Percentiles rank a stretch among this genome's conserved stretches.
These are phyloP conservation scores for Hippoglossus stenolepis DNA, from an alignment of 2,113 vertebrate genomes.

Conservation along the genomic window DNA sequence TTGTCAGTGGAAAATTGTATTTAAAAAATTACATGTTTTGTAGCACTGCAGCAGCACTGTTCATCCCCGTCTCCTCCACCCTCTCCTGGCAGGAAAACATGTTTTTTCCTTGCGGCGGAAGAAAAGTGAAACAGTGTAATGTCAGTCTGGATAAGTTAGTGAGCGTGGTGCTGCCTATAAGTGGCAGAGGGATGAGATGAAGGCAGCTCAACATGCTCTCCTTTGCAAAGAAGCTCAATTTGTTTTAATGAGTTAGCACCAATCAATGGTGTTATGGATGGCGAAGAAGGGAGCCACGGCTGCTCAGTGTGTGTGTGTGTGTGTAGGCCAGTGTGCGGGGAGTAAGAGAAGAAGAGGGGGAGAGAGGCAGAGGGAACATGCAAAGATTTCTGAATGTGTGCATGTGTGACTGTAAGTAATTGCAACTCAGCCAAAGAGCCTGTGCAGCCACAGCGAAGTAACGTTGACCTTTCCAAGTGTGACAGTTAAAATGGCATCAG, in stretches of 20 bases:
- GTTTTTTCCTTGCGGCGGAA: background rate
- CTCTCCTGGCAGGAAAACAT: background rate
- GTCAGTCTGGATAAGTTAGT: background rate
- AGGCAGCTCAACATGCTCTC: conserved; percentile 9
- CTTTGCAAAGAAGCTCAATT: conserved; percentile 47
- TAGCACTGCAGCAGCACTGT: no score
- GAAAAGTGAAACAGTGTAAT: background rate
- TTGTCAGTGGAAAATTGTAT: no score
- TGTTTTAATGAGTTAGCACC: conserved; percentile 55
- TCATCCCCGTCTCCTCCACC: background rate
- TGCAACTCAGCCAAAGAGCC: conserved; percentile 19
- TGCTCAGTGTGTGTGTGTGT: background rate
- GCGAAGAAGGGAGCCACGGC: conserved; percentile 13
- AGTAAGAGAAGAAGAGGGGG: background rate
- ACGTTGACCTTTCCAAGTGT: conserved; percentile 48
- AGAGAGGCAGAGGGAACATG: background rate
- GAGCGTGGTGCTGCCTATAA: background rate
- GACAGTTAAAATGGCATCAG: conserved; percentile 49
- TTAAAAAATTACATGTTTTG: no score
- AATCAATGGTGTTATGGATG: conserved; percentile 44
- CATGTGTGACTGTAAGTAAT: conserved; percentile 35
- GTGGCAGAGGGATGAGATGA: conserved; percentile 15
- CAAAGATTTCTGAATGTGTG: conserved; percentile 31
- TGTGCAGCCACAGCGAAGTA: conserved; percentile 8
- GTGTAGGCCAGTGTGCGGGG: background rate